Conservation (phyloP, 2,888 invertebrate species). For the Eubasilissa splendida region DNA sequence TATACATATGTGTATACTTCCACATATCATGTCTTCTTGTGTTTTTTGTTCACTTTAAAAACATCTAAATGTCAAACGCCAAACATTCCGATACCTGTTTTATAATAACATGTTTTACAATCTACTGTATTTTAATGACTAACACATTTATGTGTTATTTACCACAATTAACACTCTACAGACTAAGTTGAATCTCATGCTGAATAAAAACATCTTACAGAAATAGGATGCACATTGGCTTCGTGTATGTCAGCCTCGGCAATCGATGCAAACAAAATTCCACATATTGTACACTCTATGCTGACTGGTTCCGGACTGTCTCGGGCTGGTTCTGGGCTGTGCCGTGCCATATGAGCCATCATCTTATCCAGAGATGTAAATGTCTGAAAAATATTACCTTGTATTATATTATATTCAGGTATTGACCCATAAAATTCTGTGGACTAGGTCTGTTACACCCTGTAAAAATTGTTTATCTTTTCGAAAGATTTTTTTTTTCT, state of each 20-base stretch:
- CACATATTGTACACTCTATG: constrained; percentile 14
- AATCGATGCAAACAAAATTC: constrained; percentile 2
- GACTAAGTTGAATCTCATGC: neutral
- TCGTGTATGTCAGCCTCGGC: constrained; percentile 16
- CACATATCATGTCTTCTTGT: too few species aligned
- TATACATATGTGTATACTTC: too few species aligned
- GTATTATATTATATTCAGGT: neutral
- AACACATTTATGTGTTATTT: too few species aligned
- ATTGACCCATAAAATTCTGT: neutral
- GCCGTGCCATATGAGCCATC: constrained; percentile 32
- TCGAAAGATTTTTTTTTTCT: too few species aligned
- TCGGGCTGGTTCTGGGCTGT: constrained; percentile 4
- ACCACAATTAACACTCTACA: too few species aligned
- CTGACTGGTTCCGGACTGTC: constrained; percentile 9
- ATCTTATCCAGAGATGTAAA: constrained; percentile 31
- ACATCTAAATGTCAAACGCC: too few species aligned
- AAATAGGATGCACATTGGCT: neutral
- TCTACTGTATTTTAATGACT: too few species aligned
- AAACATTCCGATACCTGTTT: too few species aligned
- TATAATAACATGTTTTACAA: too few species aligned
- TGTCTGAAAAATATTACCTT: constrained; percentile 20
- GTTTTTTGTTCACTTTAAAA: too few species aligned
- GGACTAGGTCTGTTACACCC: too few species aligned
- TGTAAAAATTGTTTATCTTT: too few species aligned
- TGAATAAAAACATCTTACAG: constrained; percentile 2